Evolutionary conservation across 23 tunicate species (phyloP), one percentile per base, ranked within the genome.

Genomic region (Trididemnum miniatum): DNA sequence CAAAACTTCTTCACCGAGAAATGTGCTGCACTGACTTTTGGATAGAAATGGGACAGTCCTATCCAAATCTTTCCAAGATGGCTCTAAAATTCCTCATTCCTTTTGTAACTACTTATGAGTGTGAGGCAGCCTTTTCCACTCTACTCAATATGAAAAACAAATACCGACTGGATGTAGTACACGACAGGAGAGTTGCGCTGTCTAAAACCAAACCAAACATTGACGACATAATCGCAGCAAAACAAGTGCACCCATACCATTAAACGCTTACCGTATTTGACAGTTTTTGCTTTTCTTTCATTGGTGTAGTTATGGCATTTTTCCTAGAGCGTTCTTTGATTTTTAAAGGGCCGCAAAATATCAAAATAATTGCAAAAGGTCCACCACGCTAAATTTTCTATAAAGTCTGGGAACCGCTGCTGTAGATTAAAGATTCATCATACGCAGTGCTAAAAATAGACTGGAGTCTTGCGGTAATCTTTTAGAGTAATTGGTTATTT

Each of bases 81-180:
- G 84, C 84, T 80, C 57, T 80, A 37, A 80, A 80, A 80, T 52
- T 80, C 28, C 63, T 74, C 20, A 31, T 39, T 74, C 80, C 80
- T 36, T 74, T 74, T 37, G 63, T 39, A 74, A 65, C 57, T 27
- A 80, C 79, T 71, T 65, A 80, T 35, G 79, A 80, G 84, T 80
- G 84, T 65, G 84, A 80, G 79, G 28, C 84, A 65, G 79, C 79
- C 33, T 80, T 80, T 80, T 80, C 79, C 79, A 80, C 84, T 69
- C 84, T 80, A 54, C 82, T 59, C 80, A 39, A 37, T 74, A 74
- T 74, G 62, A 74, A 74, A 74, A 37, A 37, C 60, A 74, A 74
- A 74, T 74, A 36, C 80, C 25, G 80, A 74, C 60, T 74, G 80
- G 80, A 74, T 74, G 80, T 39, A 74, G 62, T 74, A 36, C 80